A percentile compares a stretch with the other conserved stretches of the same genome.
Conservation (phyloP, 2,113 vertebrate genomes). For the Corythoichthys intestinalis region DNA sequence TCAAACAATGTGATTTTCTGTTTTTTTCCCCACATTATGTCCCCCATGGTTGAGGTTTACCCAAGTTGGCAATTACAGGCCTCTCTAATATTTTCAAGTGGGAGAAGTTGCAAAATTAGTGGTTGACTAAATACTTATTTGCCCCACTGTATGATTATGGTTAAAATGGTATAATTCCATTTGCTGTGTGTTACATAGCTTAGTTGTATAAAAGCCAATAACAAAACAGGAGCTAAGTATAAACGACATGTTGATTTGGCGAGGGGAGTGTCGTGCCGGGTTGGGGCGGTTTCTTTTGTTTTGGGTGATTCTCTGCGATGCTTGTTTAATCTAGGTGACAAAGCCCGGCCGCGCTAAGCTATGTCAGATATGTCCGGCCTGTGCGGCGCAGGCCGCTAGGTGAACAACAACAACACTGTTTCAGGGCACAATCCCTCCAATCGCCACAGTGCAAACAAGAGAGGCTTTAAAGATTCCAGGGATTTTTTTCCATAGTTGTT, state of each 20-base stretch:
- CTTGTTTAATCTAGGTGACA: constrained; percentile 64
- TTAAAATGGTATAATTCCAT: no score
- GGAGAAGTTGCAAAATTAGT: no score
- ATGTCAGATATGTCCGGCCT: constrained; percentile 70
- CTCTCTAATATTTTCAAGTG: no score
- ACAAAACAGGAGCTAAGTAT: background rate
- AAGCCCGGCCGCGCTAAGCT: constrained; percentile 56
- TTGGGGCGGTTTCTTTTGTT: constrained; percentile 19
- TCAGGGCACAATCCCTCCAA: constrained; percentile 50
- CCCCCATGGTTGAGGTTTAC: no score
- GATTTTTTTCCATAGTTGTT: constrained; percentile 67
- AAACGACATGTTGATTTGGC: background rate
- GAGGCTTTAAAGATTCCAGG: constrained; percentile 62
- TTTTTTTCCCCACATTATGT: no score
- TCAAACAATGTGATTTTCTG: no score
- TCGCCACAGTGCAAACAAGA: constrained; percentile 60
- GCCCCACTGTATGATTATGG: no score
- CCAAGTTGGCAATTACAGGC: no score
- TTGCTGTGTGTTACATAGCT: no score
- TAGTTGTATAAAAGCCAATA: background rate
- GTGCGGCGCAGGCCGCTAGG: constrained; percentile 45
- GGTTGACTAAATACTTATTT: no score
- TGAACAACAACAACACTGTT: constrained; percentile 69
- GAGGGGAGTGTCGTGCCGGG: background rate
- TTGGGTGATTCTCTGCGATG: constrained; percentile 48